Evolutionary conservation across 1,140 invertebrate species (phyloP).

Genomic region (Lineus longissimus): DNA sequence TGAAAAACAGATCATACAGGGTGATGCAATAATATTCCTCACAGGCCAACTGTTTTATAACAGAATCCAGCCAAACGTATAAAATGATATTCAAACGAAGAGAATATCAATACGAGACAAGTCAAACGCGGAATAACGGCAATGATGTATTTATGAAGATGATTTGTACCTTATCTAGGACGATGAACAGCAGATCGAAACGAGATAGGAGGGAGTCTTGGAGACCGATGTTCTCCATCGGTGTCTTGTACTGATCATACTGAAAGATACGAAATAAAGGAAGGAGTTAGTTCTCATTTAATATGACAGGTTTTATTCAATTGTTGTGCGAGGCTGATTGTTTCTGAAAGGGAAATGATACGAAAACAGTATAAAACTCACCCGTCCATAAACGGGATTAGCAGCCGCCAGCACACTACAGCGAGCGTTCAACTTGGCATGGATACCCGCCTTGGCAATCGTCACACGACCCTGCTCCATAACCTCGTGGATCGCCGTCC

Average conservation of each 20-base stretch:
- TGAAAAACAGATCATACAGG: constrained; percentile 24
- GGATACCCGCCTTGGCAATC: constrained; percentile 98
- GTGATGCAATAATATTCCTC: too few species aligned
- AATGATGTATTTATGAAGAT: too few species aligned
- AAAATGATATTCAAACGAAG: too few species aligned
- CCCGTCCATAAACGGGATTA: constrained; percentile 98
- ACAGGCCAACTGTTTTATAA: not conserved
- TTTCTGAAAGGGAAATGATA: too few species aligned
- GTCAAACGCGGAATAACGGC: too few species aligned
- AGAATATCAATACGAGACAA: too few species aligned
- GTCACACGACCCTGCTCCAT: constrained; percentile 77
- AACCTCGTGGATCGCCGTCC: constrained; percentile 98
- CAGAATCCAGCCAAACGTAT: too few species aligned
- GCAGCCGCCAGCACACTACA: constrained; percentile 98
- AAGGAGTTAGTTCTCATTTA: too few species aligned
- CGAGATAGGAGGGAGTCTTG: constrained; percentile 97
- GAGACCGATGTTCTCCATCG: constrained; percentile 98
- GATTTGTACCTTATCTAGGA: constrained; percentile 73
- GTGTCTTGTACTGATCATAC: constrained; percentile 98
- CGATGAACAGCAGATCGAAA: constrained; percentile 97
- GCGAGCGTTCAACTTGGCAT: constrained; percentile 94
- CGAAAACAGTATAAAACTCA: too few species aligned
- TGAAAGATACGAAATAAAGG: constrained; percentile 52
- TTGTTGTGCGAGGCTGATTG: too few species aligned
- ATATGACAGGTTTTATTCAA: too few species aligned